phyloP scores from a whole-genome alignment of 2,797 vertebrate species.

The Cheirogaleus major region DNA sequence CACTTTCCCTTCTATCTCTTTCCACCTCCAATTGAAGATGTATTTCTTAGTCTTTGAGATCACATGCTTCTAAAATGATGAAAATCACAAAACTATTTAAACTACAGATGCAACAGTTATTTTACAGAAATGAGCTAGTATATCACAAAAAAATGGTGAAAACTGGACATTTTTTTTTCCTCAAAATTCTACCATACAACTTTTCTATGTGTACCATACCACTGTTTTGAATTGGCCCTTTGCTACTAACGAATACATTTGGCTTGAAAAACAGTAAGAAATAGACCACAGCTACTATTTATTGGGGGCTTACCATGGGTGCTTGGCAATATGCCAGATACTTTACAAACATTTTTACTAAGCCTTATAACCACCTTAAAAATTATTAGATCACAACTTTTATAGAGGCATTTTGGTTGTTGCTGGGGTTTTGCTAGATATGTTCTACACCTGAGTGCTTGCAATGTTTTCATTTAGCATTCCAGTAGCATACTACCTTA shows the following conservation, averaged over 20 bases:
- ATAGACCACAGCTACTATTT: neutral
- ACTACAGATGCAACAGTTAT: neutral
- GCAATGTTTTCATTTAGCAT: neutral
- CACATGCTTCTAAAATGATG: neutral
- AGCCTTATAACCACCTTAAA: neutral
- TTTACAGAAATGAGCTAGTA: neutral
- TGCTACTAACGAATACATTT: neutral
- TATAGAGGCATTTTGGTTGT: neutral
- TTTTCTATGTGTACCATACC: neutral
- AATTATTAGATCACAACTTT: neutral
- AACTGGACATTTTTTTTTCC: neutral
- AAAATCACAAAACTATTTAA: neutral
- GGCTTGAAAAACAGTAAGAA: conserved; percentile 20
- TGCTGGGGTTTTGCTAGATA: neutral
- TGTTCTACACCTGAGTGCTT: neutral
- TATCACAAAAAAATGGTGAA: neutral
- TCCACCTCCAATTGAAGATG: neutral
- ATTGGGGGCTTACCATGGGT: neutral
- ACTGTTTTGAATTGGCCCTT: neutral
- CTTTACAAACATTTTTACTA: neutral
- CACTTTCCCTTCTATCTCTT: neutral
- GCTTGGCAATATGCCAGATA: neutral
- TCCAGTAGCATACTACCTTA: neutral
- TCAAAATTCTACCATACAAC: neutral
- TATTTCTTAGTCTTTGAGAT: neutral